Evolutionary conservation across 2,888 invertebrate species (phyloP), one percentile per base, ranked within the genome.

Genomic region (Pterostichus niger): DNA sequence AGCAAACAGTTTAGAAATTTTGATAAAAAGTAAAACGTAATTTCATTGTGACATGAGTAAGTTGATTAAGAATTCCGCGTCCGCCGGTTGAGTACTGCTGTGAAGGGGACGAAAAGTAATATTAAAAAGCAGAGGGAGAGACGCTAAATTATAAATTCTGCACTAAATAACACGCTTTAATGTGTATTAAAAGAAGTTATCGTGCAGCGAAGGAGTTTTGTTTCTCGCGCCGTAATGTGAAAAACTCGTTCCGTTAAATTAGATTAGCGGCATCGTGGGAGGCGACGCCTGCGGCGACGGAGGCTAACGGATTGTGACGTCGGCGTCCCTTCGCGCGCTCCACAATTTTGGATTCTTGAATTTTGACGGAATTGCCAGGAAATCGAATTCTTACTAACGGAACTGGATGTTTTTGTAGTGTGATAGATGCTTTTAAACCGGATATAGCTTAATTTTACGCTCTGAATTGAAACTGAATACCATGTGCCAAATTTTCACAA

Each of bases 171-270:
- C 83, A 77, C 77, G 76, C 52, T 83, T 83, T 83, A 83, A 83
- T 83, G 83, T 68, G 83, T 77, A 77, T 83, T 83, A 83, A 83
- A 83, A 77, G 83, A 83, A 83, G 77, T 82, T 82, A 82, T 82
- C 76, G 77, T 56, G 44, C 75, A 59, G 11, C 59, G 64, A 76
- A 61, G 76, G 52, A 82, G 76, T 82, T 83, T 83, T 83, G 76
- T 83, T 83, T 76, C 64, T 64, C 79, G 33, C 33, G 54, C 31
- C 77, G 82, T 83, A 83, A 83, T 83, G 83, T 83, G 83, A 83
- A 83, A 83, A 83, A 83, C 77, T 83, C 77, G 76, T 83, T 83
- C 54, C 64, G 54, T 77, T 83, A 76, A 83, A 83, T 83, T 83
- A 83, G 83, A 83, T 83, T 83, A 83, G 64, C 64, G 59, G 68